Percentiles rank a stretch among this genome's conserved stretches.
Conservation (phyloP, 1,140 invertebrate species). For the Rhagoletis pomonella region DNA sequence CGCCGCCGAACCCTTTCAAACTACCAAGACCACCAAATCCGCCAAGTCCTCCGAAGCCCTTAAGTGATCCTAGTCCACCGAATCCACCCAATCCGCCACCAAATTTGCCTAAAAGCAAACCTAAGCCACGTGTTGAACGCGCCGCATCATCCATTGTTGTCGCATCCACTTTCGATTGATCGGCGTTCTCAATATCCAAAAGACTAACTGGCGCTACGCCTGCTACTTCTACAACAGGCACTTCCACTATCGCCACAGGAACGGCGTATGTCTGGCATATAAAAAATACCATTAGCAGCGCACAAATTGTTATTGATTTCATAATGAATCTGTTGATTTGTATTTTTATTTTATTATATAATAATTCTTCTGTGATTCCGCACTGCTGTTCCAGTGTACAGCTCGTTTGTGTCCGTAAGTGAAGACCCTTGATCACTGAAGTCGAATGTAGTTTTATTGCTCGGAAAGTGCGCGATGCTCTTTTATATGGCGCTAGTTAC, state of each 20-base stretch:
- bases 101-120: slow-evolving; percentile 54
- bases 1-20: slow-evolving; percentile 59
- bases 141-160: slow-evolving; percentile 55
- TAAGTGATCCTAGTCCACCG: slow-evolving; percentile 37
- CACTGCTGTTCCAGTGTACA: neutral
- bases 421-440: neutral
- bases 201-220: slow-evolving; percentile 59
- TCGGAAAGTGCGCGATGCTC: neutral
- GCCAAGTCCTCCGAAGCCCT: slow-evolving; percentile 59
- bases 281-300: neutral
- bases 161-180: slow-evolving; percentile 9
- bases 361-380: neutral
- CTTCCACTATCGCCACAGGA: slow-evolving; percentile 16
- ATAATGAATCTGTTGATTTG: slow-evolving; percentile 4
- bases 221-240: neutral
- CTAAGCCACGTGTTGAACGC: slow-evolving; percentile 63
- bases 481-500: slow-evolving; percentile 29
- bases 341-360: neutral
- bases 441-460: slow-evolving; percentile 13
- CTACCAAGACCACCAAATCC: slow-evolving; percentile 62
- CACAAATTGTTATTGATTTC: slow-evolving; percentile 31
- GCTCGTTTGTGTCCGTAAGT: neutral
- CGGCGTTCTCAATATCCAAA: slow-evolving; percentile 54
- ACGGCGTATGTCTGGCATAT: neutral
- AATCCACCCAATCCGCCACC: slow-evolving; percentile 37